Conservation (phyloP, 2,113 vertebrate species). For the Myiagra hebetior region DNA sequence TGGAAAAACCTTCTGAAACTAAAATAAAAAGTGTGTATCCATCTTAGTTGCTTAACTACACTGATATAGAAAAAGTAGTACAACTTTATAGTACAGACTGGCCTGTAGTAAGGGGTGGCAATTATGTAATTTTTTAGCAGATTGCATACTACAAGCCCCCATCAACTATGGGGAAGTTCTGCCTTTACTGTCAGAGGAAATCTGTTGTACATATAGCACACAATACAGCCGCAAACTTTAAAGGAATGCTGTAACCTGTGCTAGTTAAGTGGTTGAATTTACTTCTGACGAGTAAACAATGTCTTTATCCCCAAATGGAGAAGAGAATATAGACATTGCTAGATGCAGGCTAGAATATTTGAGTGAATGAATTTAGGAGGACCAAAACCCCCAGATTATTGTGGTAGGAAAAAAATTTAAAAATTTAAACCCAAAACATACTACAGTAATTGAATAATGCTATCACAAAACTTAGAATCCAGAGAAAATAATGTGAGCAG, state of each 20-base stretch:
- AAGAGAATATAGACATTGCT: background rate
- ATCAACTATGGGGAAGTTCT: background rate
- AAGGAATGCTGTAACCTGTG: background rate
- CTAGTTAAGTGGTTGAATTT: background rate
- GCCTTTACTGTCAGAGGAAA: background rate
- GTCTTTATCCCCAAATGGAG: background rate
- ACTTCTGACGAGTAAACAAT: background rate
- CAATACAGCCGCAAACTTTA: background rate
- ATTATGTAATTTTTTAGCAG: background rate
- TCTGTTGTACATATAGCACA: background rate
- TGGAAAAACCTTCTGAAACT: background rate
- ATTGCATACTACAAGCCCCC: background rate
- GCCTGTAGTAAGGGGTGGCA: background rate
- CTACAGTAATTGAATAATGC: background rate
- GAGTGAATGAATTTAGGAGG: background rate
- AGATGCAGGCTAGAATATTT: background rate
- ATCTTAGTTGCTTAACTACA: background rate
- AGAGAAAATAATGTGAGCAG: background rate
- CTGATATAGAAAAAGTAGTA: background rate
- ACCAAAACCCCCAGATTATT: fast-evolving
- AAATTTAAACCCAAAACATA: background rate
- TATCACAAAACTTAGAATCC: background rate
- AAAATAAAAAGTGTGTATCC: background rate
- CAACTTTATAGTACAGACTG: background rate
- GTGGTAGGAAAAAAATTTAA: background rate